Conservation (phyloP, 64 coral and sea anemone genomes). For the Dendrophyllia cribrosa region DNA sequence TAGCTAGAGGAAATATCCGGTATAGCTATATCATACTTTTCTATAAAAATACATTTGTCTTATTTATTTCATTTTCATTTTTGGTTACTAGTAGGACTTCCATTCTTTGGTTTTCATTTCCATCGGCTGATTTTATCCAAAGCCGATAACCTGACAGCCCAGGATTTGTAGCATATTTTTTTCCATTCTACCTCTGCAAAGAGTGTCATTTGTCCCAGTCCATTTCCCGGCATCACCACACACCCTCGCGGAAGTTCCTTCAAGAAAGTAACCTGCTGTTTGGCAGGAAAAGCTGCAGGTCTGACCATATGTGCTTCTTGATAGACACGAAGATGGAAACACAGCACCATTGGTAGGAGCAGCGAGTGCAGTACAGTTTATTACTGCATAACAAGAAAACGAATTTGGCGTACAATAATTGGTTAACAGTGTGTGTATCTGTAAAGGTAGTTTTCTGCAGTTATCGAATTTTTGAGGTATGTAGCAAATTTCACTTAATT, state of each 20-base stretch:
- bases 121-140: too few species aligned
- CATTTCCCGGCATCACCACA: slow-evolving; percentile 40
- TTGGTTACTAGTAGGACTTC: too few species aligned
- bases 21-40: too few species aligned
- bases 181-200: slow-evolving; percentile 11
- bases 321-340: slow-evolving; percentile 6
- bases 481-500: too few species aligned
- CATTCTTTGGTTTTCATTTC: too few species aligned
- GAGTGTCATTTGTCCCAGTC: slow-evolving; percentile 45
- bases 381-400: background rate
- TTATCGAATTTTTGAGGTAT: too few species aligned
- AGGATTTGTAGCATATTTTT: background rate
- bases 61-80: too few species aligned
- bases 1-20: too few species aligned
- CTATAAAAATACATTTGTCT: too few species aligned
- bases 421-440: background rate
- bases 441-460: too few species aligned
- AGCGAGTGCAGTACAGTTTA: slow-evolving; percentile 36
- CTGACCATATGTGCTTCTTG: background rate
- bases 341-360: background rate
- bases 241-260: slow-evolving; percentile 19
- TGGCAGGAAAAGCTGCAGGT: slow-evolving; percentile 44
- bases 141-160: too few species aligned
- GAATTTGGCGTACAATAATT: background rate
- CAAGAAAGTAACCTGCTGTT: slow-evolving; percentile 31